phyloP scores from a whole-genome alignment of 2,888 invertebrate species.

The Ashinkailepas kermadecensis region DNA sequence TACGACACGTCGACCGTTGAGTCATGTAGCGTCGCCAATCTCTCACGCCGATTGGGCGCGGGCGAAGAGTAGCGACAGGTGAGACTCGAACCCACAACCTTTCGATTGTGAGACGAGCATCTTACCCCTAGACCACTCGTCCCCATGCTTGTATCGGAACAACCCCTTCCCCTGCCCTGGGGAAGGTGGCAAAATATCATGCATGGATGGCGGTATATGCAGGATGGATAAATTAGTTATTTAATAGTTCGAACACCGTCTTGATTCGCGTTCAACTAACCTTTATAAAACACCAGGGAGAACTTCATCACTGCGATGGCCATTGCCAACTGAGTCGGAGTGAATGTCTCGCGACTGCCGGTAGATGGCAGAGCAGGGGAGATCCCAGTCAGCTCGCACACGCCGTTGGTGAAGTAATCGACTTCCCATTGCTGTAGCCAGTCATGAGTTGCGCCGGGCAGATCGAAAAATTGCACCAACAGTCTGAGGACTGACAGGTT shows the following conservation, averaged over 20 bases:
- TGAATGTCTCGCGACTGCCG: neutral
- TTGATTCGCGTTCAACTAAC: neutral
- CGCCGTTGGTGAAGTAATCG: conserved; percentile 5
- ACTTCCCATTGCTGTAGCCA: neutral
- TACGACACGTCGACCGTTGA: no score
- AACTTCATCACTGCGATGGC: neutral
- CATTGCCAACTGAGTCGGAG: neutral
- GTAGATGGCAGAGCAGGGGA: neutral
- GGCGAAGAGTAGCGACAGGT: no score
- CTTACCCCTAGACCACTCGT: no score
- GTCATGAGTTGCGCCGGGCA: neutral
- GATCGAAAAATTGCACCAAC: neutral
- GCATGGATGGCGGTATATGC: no score
- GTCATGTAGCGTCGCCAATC: no score
- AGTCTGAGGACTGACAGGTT: neutral
- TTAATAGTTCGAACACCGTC: neutral
- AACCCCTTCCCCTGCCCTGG: no score
- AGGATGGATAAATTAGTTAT: no score
- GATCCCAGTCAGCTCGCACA: neutral
- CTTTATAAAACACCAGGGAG: neutral
- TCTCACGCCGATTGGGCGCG: no score
- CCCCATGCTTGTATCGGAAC: no score
- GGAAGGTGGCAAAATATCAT: no score
- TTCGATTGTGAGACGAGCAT: no score
- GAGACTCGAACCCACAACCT: no score